Evolutionary conservation across 2,888 invertebrate genomes (phyloP).

Genomic region (Digitonthophagus gazella): DNA sequence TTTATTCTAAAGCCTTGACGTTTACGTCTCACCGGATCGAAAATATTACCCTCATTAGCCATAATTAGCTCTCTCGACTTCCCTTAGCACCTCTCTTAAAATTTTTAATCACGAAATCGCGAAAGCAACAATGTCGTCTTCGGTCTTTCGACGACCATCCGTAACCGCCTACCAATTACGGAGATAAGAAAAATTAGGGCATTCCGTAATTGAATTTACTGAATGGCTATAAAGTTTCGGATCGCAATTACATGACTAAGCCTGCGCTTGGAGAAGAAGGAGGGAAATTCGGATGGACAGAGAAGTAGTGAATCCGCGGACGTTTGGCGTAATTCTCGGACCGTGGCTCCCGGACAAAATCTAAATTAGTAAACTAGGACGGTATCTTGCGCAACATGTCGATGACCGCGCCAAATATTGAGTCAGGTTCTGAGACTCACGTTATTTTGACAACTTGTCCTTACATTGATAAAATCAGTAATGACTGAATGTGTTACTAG

Average conservation of each 20-base stretch:
- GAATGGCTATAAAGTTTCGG: background rate
- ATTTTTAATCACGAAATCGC: too few species aligned
- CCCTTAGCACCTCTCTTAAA: background rate
- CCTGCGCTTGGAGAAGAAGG: too few species aligned
- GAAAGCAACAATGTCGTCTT: background rate
- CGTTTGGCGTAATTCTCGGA: background rate
- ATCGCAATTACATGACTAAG: background rate
- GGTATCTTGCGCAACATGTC: constrained; percentile 11
- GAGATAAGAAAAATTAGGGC: background rate
- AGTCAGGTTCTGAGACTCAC: constrained; percentile 10
- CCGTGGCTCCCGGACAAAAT: background rate
- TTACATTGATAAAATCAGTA: too few species aligned
- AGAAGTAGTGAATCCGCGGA: background rate
- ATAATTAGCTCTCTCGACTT: background rate
- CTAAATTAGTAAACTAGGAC: constrained; percentile 13
- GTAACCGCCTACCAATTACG: background rate
- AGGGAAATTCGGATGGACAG: too few species aligned
- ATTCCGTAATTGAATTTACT: background rate
- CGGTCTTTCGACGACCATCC: background rate
- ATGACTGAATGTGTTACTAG: too few species aligned
- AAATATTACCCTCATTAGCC: background rate
- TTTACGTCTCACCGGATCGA: background rate
- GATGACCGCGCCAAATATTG: constrained; percentile 15
- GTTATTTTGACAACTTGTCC: background rate
- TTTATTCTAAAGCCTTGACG: background rate